Evolutionary conservation across 2,797 vertebrate genomes (phyloP), one percentile per base, ranked within the genome.

Genomic region (Octomys mimax): DNA sequence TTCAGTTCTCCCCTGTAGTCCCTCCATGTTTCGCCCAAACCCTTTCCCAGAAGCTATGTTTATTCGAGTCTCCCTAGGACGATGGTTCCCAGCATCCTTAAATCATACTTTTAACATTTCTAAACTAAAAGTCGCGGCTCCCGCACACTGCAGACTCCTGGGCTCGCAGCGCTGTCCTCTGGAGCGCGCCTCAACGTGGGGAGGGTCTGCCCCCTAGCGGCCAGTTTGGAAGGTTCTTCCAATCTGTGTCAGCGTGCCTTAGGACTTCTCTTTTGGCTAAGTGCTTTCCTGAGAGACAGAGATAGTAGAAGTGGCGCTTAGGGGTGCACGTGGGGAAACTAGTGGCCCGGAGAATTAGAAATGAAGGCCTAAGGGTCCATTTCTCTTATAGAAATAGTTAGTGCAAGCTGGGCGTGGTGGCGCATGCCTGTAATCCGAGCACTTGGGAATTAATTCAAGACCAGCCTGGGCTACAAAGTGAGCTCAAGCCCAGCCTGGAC

Each of bases 161-260:
- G 24, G 16, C 31, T 73, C 57, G 46, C 14, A 0, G 4, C 19
- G 2, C 54, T 2, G 39, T 49, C 26, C 42, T 77, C 39, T 46
- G 71, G 73, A 77, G 42, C 26, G 4, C 13, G 1, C 33, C 31
- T 66, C 57, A 64, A 22, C 54, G 59, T 66, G 62, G 73, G 36
- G 87, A 59, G 33, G 57, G 83, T 36, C 81, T 91, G 0, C 82
- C 95, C 87, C 26, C 95, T 96, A 26, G 92, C 95, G 97, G 91
- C 86, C 33, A 33, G 1, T 57, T 54, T 80, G 52, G 64, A 19
- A 97, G 70, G n/a, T 92, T 90, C 22, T 81, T 1, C 54, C 49
- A 89, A 52, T 87, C 26, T 28, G 2, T 49, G 26, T 9, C 49
- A 42, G 73, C 24, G 7, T 33, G 57, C 2, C 70, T 70, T 2